Evolutionary conservation across 2,113 vertebrate genomes (phyloP).

Genomic region (Buteo buteo): DNA sequence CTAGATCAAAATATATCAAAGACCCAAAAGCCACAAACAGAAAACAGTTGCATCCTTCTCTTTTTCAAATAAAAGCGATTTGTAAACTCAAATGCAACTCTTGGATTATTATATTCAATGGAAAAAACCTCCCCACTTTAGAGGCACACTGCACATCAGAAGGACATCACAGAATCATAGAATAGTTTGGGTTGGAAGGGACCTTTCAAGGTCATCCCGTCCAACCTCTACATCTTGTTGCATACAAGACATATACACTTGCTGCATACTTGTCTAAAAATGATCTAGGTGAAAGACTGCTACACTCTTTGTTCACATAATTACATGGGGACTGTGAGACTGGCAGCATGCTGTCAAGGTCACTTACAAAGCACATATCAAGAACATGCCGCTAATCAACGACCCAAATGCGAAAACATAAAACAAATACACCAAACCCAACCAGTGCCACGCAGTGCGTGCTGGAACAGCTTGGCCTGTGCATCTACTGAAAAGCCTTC

Average conservation of each 20-base stretch:
- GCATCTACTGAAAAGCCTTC: neutral
- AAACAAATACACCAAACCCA: neutral
- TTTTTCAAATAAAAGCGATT: neutral
- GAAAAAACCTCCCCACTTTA: neutral
- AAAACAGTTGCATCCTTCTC: neutral
- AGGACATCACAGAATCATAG: neutral
- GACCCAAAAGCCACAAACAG: neutral
- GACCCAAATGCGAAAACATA: rapidly evolving
- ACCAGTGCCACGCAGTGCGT: rapidly evolving
- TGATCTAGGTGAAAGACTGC: neutral
- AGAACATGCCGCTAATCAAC: neutral
- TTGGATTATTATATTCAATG: neutral
- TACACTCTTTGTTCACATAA: neutral
- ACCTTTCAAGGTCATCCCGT: slow-evolving; percentile 1
- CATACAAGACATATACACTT: neutral
- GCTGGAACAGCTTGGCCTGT: neutral
- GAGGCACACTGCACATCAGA: neutral
- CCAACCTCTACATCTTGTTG: neutral
- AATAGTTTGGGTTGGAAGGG: neutral
- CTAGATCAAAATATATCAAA: neutral
- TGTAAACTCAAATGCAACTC: neutral
- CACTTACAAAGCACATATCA: neutral
- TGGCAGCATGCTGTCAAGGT: neutral
- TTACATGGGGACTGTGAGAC: rapidly evolving
- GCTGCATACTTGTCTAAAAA: neutral